Conservation (phyloP, 2,888 invertebrate genomes). For the Fragum whitleyi region DNA sequence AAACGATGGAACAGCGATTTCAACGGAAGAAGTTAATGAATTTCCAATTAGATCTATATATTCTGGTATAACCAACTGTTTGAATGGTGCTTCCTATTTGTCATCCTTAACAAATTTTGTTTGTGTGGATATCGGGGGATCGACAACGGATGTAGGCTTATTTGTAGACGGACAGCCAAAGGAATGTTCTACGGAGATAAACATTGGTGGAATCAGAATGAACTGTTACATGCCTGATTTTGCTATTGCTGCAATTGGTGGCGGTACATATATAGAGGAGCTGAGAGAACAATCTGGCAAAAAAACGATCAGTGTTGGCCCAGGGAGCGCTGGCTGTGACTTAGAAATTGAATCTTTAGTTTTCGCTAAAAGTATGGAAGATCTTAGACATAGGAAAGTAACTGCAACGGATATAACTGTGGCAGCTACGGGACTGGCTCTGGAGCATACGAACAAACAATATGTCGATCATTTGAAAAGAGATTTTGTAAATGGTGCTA, state of each 20-base stretch:
- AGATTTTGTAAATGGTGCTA: constrained; percentile 60
- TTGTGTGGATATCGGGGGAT: constrained; percentile 83
- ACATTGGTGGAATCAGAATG: constrained; percentile 80
- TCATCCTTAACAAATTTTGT: constrained; percentile 76
- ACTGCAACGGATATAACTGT: constrained; percentile 83
- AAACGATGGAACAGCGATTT: constrained; percentile 82
- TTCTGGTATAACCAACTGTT: constrained; percentile 84
- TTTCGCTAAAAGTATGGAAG: constrained; percentile 62
- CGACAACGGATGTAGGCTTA: constrained; percentile 82
- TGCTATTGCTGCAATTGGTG: constrained; percentile 81
- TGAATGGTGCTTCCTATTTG: constrained; percentile 83
- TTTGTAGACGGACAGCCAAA: constrained; percentile 79
- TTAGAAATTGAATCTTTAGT: constrained; percentile 74
- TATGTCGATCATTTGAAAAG: constrained; percentile 63
- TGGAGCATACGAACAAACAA: constrained; percentile 63
- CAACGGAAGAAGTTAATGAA: constrained; percentile 71
- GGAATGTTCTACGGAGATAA: constrained; percentile 76
- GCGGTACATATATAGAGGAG: constrained; percentile 79
- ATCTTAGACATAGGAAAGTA: constrained; percentile 43
- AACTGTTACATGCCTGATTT: constrained; percentile 83
- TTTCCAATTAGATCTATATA: constrained; percentile 81
- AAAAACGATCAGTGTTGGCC: constrained; percentile 74
- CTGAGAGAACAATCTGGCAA: constrained; percentile 2
- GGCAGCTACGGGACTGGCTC: constrained; percentile 69
- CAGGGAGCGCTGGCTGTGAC: constrained; percentile 81